A percentile compares a stretch with the other conserved stretches of the same genome.
Evolutionary conservation across 2,113 vertebrate genomes (phyloP).

Genomic region (Chaetorhynchus papuensis): DNA sequence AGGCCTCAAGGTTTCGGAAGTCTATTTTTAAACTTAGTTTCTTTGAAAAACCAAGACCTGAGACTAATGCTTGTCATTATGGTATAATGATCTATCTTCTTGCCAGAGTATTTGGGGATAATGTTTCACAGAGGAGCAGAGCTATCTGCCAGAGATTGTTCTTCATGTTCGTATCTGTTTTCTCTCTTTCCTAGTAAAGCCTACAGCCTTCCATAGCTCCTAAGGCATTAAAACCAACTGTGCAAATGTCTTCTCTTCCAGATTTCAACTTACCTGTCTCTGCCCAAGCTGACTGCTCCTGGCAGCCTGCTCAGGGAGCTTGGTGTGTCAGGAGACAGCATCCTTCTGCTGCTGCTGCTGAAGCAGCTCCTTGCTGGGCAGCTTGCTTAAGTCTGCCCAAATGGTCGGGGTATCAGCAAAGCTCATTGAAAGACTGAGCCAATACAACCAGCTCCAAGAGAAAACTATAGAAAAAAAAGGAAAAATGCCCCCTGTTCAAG

Average conservation of each 20-base stretch:
- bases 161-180: slow-evolving; percentile 26
- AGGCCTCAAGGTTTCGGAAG: neutral
- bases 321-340: neutral
- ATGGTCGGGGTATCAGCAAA: neutral
- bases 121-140: neutral
- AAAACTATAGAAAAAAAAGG: neutral
- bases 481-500: neutral
- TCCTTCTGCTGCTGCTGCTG: neutral
- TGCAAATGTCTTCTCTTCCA: neutral
- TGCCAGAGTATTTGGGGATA: slow-evolving; percentile 34
- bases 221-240: neutral
- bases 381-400: neutral
- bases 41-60: neutral
- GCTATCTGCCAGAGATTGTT: slow-evolving; percentile 19
- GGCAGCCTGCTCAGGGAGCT: neutral
- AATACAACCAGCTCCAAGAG: neutral
- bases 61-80: neutral
- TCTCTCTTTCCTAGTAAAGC: neutral
- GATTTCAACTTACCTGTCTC: neutral
- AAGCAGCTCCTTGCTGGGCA: neutral
- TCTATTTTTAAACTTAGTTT: slow-evolving; percentile 45
- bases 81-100: slow-evolving; percentile 16
- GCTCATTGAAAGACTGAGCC: neutral
- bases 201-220: neutral
- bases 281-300: neutral